Evolutionary conservation across 2,888 invertebrate genomes (phyloP).

Genomic region (Oegoconia quadripuncta): DNA sequence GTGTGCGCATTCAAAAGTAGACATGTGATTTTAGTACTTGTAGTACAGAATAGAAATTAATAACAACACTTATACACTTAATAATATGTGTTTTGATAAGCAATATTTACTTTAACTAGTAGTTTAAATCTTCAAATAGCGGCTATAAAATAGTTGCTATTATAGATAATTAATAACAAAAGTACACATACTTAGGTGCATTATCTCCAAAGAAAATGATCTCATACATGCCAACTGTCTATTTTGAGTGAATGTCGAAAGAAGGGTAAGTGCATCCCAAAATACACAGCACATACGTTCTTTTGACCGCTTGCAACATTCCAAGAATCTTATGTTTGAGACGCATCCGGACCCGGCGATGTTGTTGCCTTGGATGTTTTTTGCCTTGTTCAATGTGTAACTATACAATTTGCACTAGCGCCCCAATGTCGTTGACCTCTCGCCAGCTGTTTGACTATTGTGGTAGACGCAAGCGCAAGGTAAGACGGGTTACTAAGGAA

Average conservation of each 20-base stretch:
- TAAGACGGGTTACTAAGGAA: conserved; percentile 64
- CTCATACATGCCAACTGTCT: background rate
- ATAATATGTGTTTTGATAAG: no score
- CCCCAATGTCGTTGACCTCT: conserved; percentile 64
- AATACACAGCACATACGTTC: conserved; percentile 39
- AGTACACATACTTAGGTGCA: background rate
- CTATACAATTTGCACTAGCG: conserved; percentile 73
- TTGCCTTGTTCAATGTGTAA: conserved; percentile 64
- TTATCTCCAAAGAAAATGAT: no score
- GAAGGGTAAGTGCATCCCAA: conserved; percentile 37
- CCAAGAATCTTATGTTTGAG: conserved; percentile 40
- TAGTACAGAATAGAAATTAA: no score
- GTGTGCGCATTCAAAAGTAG: conserved; percentile 40
- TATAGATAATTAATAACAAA: no score
- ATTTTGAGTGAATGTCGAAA: conserved; percentile 22
- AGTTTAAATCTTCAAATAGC: no score
- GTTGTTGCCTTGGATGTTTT: conserved; percentile 62
- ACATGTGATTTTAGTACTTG: conserved; percentile 26
- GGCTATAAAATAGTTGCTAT: no score
- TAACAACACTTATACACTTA: no score
- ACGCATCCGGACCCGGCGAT: conserved; percentile 46
- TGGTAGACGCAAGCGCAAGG: conserved; percentile 51
- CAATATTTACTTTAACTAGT: no score
- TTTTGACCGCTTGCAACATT: conserved; percentile 45
- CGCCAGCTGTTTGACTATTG: conserved; percentile 73